Evolutionary conservation across 2,797 vertebrate species (phyloP).

Genomic region (Rhinoraja longicauda): DNA sequence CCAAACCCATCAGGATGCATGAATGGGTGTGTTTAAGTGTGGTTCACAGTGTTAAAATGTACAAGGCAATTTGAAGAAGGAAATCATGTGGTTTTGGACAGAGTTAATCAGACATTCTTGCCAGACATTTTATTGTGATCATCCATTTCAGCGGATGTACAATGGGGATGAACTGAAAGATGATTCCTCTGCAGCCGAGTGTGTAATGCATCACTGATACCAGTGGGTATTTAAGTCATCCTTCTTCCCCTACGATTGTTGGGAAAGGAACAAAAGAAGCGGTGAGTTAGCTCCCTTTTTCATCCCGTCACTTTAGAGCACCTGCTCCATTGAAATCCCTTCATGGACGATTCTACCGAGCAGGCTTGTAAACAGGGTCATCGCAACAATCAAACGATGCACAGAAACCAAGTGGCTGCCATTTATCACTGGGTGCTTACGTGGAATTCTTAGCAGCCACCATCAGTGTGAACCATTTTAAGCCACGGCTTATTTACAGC

Average conservation of each 20-base stretch:
- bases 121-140: background rate
- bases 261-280: background rate
- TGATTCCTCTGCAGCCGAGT: background rate
- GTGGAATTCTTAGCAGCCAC: background rate
- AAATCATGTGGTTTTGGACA: background rate
- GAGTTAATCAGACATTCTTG: background rate
- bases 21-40: background rate
- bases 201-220: background rate
- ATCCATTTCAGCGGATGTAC: background rate
- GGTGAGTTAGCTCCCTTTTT: background rate
- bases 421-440: background rate
- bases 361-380: background rate
- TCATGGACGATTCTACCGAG: background rate
- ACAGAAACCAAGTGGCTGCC: background rate
- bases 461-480: background rate
- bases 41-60: background rate
- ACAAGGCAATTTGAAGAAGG: background rate
- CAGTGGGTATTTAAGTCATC: background rate
- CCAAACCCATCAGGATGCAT: background rate
- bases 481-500: background rate
- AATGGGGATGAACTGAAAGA: background rate
- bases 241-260: background rate
- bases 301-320: slow-evolving; percentile 15
- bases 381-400: background rate
- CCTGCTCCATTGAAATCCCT: background rate